Evolutionary conservation across 2,888 invertebrate species (phyloP), one percentile per base, ranked within the genome.

Genomic region (Cetonia aurata): DNA sequence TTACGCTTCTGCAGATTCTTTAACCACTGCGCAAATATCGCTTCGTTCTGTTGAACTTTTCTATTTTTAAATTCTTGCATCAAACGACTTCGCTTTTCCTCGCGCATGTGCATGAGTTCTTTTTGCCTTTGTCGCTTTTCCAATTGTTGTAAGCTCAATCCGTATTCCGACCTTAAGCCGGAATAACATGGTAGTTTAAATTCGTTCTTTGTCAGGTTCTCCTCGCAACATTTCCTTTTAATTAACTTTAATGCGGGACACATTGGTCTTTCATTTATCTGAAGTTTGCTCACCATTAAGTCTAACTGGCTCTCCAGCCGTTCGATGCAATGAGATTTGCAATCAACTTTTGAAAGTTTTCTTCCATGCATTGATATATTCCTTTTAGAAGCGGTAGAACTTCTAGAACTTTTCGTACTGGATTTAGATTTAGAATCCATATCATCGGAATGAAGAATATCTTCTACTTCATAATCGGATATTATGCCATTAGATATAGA

Each of bases 141-240:
- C 67, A 87, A 75, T 75, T 87, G 87, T 44, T 83, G 80, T 3
- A 83, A 84, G 55, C 83, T 87, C 50, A 88, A 76, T 0, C 88
- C 88, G 74, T 88, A 88, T 77, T 88, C 87, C 0, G 88, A 88
- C 71, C 86, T 79, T 69, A 85, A 84, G 2, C 88, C 88, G 1
- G 85, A 86, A 71, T 88, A 88, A 44, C 83, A 81, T 3, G 88
- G 88, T 33, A 88, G 75, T 72, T 85, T 85, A 52, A 81, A 80
- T 33, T 78, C 75, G 68, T 75, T 77, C 76, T 83, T 82, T 46
- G 80, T 75, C 25, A 85, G 85, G 71, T 85, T 83, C 74, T 86
- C 85, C 62, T 82, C 80, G 72, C 85, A 85, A 71, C 84, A 84
- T 75, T 82, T 80, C 62, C 83, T 75, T 69, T 80, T 78, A 53